Conservation (phyloP, 2,797 vertebrate genomes). For the Petrocephalus sullivani region DNA sequence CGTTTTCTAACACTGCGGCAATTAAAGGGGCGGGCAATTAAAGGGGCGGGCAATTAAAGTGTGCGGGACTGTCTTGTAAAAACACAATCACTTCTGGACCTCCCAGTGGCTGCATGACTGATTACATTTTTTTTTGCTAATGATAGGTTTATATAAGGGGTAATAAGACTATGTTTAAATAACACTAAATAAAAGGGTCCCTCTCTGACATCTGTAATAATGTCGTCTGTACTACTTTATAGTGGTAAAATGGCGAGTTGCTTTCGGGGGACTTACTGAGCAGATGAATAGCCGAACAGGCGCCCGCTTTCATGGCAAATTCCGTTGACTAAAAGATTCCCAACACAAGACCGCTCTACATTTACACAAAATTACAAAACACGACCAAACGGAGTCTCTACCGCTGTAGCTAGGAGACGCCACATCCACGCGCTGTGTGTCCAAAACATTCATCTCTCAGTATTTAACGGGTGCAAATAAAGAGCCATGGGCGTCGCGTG, state of each 20-base stretch:
- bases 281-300: conserved; percentile 33
- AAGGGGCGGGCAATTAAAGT: conserved; percentile 40
- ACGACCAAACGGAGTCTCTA: background rate
- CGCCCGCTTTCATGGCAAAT: conserved; percentile 25
- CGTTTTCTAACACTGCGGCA: conserved; percentile 40
- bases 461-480: background rate
- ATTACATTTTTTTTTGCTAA: conserved; percentile 64
- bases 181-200: conserved; percentile 53
- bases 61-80: conserved; percentile 34
- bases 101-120: conserved; percentile 44
- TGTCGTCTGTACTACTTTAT: conserved; percentile 56
- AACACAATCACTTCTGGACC: conserved; percentile 21
- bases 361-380: background rate
- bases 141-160: conserved; percentile 54
- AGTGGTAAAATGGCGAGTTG: conserved; percentile 52
- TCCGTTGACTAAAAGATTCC: conserved; percentile 21
- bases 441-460: background rate
- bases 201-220: conserved; percentile 57
- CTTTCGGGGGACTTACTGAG: conserved; percentile 35
- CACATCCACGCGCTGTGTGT: background rate
- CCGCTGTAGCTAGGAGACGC: background rate
- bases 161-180: conserved; percentile 52
- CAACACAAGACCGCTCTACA: background rate
- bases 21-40: conserved; percentile 47
- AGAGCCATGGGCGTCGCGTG: background rate